Conservation (phyloP, 1,140 invertebrate species). For the Scaptomyza graminum region DNA sequence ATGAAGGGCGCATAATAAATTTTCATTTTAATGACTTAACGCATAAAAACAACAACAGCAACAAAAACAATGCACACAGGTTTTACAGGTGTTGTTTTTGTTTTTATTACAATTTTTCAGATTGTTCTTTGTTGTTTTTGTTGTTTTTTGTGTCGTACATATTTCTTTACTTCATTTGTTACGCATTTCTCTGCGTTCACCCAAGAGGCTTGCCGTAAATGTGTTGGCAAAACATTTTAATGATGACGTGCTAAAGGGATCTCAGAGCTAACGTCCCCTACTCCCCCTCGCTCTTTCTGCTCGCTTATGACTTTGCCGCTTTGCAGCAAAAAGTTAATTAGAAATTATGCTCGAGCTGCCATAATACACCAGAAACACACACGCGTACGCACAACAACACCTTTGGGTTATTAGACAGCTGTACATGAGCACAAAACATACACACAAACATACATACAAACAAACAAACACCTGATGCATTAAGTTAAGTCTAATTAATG, state of each 20-base stretch:
- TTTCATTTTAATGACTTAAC: constrained; percentile 82
- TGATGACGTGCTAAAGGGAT: constrained; percentile 80
- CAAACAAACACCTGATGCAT: constrained; percentile 23
- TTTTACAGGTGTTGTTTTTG: constrained; percentile 61
- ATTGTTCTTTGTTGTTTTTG: constrained; percentile 37
- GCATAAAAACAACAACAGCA: constrained; percentile 67
- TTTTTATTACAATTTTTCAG: constrained; percentile 30
- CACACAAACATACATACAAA: background rate
- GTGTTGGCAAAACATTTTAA: constrained; percentile 79
- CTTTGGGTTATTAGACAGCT: constrained; percentile 58
- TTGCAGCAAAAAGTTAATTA: constrained; percentile 78
- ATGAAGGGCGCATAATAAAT: constrained; percentile 70
- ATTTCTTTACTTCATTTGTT: constrained; percentile 77
- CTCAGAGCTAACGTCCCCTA: constrained; percentile 24
- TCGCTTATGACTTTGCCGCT: constrained; percentile 32
- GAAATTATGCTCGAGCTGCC: constrained; percentile 75
- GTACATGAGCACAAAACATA: constrained; percentile 32
- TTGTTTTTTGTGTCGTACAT: constrained; percentile 42
- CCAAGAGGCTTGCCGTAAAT: constrained; percentile 69
- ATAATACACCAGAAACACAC: constrained; percentile 34
- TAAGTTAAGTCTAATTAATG: constrained; percentile 63
- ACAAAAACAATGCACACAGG: constrained; percentile 38
- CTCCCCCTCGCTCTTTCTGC: background rate
- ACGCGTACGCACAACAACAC: constrained; percentile 28
- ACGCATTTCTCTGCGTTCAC: constrained; percentile 54